Percentiles rank a stretch among this genome's conserved stretches.
Conservation (phyloP, 2,888 invertebrate species). For the Phaedon cochleariae region DNA sequence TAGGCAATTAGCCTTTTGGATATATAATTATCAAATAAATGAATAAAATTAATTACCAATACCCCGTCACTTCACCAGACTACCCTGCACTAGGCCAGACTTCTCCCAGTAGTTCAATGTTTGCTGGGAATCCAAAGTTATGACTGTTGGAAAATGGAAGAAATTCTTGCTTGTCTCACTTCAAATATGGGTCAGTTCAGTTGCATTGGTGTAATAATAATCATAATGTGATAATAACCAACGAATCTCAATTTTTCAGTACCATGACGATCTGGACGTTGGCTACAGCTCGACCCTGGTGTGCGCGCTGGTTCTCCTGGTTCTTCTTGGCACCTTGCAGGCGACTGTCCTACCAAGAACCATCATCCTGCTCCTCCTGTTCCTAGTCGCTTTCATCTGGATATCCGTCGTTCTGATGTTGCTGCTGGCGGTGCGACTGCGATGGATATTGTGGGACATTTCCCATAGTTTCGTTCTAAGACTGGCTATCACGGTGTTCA, state of each 20-base stretch:
- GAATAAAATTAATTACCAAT: too few relatives aligned
- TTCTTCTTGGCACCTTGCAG: constrained; percentile 80
- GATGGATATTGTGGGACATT: constrained; percentile 88
- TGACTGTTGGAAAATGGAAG: too few relatives aligned
- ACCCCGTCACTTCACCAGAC: too few relatives aligned
- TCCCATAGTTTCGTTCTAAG: constrained; percentile 83
- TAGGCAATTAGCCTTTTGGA: too few relatives aligned
- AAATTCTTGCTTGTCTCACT: too few relatives aligned
- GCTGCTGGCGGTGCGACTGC: constrained; percentile 81
- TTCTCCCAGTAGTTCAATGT: too few relatives aligned
- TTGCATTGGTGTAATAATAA: too few relatives aligned
- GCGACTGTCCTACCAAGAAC: constrained; percentile 85
- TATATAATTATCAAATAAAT: too few relatives aligned
- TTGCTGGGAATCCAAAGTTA: too few relatives aligned
- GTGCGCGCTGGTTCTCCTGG: constrained; percentile 78
- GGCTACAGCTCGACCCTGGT: constrained; percentile 86
- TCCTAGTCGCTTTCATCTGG: constrained; percentile 91
- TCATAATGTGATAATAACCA: too few relatives aligned
- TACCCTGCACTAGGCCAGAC: too few relatives aligned
- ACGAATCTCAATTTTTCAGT: constrained; percentile 66
- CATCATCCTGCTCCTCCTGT: constrained; percentile 81
- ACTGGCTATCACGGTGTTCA: constrained; percentile 86
- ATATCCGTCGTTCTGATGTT: constrained; percentile 86
- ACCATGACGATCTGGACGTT: constrained; percentile 85
- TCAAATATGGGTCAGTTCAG: too few relatives aligned